Evolutionary conservation across 2,113 vertebrate species (phyloP).

Genomic region (Platysternon megacephalum): DNA sequence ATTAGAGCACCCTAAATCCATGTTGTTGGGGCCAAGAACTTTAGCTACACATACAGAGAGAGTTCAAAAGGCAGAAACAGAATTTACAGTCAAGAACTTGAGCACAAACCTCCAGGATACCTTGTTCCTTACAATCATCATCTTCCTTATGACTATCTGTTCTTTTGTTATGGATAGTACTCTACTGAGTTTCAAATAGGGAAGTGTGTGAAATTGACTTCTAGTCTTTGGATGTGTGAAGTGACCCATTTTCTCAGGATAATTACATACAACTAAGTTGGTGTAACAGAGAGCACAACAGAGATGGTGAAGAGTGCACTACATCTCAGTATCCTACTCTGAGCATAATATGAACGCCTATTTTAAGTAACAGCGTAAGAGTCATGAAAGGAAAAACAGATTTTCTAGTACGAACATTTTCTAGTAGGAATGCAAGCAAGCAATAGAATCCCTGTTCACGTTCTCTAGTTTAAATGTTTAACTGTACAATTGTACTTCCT

Average conservation of each 20-base stretch:
- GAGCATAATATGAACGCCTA: background rate
- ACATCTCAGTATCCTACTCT: background rate
- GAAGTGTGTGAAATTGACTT: background rate
- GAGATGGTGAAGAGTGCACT: fast-evolving
- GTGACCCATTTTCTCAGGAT: background rate
- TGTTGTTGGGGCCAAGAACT: background rate
- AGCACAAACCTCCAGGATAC: background rate
- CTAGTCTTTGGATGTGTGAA: background rate
- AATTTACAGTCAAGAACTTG: background rate
- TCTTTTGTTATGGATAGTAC: background rate
- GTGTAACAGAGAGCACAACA: background rate
- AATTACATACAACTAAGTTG: background rate
- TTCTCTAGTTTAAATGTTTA: slow-evolving; percentile 21
- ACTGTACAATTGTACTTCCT: background rate
- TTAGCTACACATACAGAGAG: background rate
- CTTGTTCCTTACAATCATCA: background rate
- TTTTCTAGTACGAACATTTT: background rate
- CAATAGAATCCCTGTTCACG: background rate
- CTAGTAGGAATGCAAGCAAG: background rate
- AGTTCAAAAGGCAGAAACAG: background rate
- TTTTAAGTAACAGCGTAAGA: background rate
- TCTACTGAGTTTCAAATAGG: background rate
- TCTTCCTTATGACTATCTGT: background rate
- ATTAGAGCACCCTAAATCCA: background rate
- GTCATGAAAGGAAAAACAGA: background rate